phyloP scores from a whole-genome alignment of 35 echinoderm and acorn worm species.

The Nesometra sesokonis region DNA sequence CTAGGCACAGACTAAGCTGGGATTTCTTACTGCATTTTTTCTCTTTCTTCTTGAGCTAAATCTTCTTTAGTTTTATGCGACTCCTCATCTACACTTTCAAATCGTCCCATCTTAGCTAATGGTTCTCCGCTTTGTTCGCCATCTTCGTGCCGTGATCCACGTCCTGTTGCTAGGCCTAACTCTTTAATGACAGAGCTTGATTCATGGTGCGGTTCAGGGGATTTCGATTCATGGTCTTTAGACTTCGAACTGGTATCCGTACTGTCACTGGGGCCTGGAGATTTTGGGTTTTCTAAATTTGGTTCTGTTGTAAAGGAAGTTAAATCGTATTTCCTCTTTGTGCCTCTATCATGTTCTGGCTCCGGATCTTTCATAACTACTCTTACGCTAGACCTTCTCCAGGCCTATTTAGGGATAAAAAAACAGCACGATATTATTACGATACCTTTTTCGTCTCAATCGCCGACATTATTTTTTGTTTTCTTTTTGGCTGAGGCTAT shows the following conservation, averaged over 20 bases:
- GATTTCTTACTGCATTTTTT: not conserved
- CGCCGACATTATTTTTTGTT: too few species aligned
- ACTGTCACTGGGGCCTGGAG: not conserved
- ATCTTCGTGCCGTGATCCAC: not conserved
- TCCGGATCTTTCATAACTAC: not conserved
- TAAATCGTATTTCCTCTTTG: not conserved
- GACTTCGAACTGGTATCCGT: not conserved
- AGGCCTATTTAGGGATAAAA: too few species aligned
- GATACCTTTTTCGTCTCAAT: too few species aligned
- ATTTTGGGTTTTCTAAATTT: not conserved
- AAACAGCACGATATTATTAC: too few species aligned
- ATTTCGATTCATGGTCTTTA: not conserved
- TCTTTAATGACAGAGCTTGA: not conserved
- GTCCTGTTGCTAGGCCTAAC: not conserved
- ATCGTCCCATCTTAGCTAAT: not conserved
- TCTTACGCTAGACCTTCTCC: too few species aligned
- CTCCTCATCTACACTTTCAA: not conserved
- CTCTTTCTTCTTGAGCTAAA: not conserved
- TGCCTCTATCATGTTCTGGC: not conserved
- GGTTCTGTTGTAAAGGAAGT: not conserved
- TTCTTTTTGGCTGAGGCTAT: too few species aligned
- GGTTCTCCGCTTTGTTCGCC: not conserved
- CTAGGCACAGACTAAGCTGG: not conserved
- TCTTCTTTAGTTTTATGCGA: not conserved
- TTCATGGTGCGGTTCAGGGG: not conserved